Evolutionary conservation across 2,797 vertebrate genomes (phyloP), one percentile per base, ranked within the genome.

Genomic region (Syndactyla subalaris): DNA sequence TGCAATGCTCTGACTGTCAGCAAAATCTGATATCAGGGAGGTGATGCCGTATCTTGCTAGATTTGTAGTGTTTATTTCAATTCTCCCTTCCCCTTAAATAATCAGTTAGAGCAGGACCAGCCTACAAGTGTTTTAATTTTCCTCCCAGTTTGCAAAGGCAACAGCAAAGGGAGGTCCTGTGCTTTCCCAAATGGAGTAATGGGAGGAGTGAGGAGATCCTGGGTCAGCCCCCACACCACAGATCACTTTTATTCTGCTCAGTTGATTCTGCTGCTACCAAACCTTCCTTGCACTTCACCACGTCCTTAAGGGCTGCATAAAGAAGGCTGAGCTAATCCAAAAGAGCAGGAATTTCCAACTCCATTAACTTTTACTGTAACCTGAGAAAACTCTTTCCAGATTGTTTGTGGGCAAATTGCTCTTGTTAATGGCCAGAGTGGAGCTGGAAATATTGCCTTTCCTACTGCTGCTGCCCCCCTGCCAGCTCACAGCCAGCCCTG

Each of bases 281-380:
- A 51, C 51, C 39, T 34, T 43, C 80, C 67, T 34, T 7, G 4
- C 6, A 3, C 85, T 70, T 85, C 51, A 11, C 36, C 34, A 1
- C 2, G 9, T 10, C 7, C 58, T 46, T 20, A 20, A 67, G 46
- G 19, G 34, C 39, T 63, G 39, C 39, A 36, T 22, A 36, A 76
- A 55, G 36, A 79, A 61, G 52, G 48, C 65, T 74, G 58, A 84
- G 71, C 38, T 87, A 63, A 79, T 74, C 63, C 1, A 0, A 94
- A 79, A n/a, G 48, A 80, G 62, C 29, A 85, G 65, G 63, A 77
- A 82, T 88, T 95, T 86, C 85, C 70, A 93, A 43, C 71, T 81
- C 90, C 62, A 48, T 94, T 86, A 94, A 88, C 79, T 93, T 73
- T 70, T 66, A 88, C 73, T 86, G 70, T 71, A 95, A 93, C 51